Evolutionary conservation across 1,140 invertebrate genomes (phyloP).

Genomic region (Plectrocnemia conspersa): DNA sequence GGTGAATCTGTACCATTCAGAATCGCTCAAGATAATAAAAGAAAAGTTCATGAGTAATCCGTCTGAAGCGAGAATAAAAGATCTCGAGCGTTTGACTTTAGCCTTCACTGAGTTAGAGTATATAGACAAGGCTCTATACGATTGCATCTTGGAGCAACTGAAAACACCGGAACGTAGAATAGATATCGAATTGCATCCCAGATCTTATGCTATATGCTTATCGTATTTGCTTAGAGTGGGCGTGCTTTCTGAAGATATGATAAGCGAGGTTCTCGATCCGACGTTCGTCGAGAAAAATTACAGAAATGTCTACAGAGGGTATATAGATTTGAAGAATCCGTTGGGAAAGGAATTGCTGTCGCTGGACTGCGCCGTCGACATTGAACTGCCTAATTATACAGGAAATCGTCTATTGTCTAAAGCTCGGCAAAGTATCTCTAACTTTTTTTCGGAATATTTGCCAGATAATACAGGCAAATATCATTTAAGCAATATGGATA

Average conservation of each 20-base stretch:
- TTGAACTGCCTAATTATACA: conserved; percentile 55
- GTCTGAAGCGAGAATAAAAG: conserved; percentile 52
- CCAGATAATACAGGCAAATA: conserved; percentile 44
- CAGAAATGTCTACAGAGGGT: conserved; percentile 24
- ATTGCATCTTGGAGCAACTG: conserved; percentile 48
- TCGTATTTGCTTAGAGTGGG: conserved; percentile 47
- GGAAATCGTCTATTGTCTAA: conserved; percentile 48
- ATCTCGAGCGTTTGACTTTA: conserved; percentile 57
- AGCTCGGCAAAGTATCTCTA: conserved; percentile 42
- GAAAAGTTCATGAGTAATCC: conserved; percentile 41
- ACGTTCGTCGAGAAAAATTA: conserved; percentile 46
- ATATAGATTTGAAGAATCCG: not conserved
- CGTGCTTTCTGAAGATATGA: conserved; percentile 51
- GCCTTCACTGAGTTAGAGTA: conserved; percentile 50
- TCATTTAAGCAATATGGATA: conserved; percentile 43
- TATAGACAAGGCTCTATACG: conserved; percentile 44
- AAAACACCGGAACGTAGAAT: conserved; percentile 37
- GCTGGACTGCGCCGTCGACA: conserved; percentile 51
- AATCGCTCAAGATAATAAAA: conserved; percentile 40
- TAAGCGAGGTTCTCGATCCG: conserved; percentile 43
- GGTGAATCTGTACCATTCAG: conserved; percentile 43
- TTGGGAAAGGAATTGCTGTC: conserved; percentile 48
- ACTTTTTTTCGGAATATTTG: conserved; percentile 46
- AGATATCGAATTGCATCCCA: conserved; percentile 49
- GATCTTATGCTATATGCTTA: conserved; percentile 44